Evolutionary conservation across 2,113 vertebrate species (phyloP), one percentile per base, ranked within the genome.

Genomic region (Acanthisitta chloris): DNA sequence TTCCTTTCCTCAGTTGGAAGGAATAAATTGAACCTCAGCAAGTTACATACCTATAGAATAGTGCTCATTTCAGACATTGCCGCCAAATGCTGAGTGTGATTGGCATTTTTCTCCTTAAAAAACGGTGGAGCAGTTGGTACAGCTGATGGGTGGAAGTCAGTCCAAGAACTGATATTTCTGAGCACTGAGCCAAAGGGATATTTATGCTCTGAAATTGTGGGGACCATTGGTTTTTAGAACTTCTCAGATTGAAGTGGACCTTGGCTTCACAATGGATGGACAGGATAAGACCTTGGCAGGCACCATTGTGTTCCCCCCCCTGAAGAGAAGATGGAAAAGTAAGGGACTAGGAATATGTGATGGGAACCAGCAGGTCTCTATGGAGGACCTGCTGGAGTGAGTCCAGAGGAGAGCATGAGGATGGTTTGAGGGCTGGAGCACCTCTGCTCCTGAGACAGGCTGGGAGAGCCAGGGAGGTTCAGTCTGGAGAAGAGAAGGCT

Each of bases 71-170:
- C 70, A n/a, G 69, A 81, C 61, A 38, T 57, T 88, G 70, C 88
- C 8, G 14, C 88, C 92, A 93, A 95, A 55, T 19, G 33, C 51
- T 12, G 8, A 42, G 38, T 52, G 72, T 78, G 93, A 93, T 74
- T 93, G 92, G 86, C 57, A 6, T 78, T 92, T 55, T 84, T 45
- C 55, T 90, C 42, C 69, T 66, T 40, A 51, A 71, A 94, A 91
- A 82, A 14, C 8, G 16, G 49, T n/a, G 51, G 7, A 94, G 92
- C 84, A 88, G 92, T 88, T 92, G 92, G 92, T 95, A 70, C 92
- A 93, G 90, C 92, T 94, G 93, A 96, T 40, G 88, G 90, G 77
- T 58, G 88, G 82, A 94, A 93, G 88, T 29, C 43, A 49, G 80
- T 80, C 92, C 94, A 96, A 93, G 42, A 17, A 55, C 85, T 67